Evolutionary conservation across 2,113 vertebrate species (phyloP).

Genomic region (Silurus asotus): DNA sequence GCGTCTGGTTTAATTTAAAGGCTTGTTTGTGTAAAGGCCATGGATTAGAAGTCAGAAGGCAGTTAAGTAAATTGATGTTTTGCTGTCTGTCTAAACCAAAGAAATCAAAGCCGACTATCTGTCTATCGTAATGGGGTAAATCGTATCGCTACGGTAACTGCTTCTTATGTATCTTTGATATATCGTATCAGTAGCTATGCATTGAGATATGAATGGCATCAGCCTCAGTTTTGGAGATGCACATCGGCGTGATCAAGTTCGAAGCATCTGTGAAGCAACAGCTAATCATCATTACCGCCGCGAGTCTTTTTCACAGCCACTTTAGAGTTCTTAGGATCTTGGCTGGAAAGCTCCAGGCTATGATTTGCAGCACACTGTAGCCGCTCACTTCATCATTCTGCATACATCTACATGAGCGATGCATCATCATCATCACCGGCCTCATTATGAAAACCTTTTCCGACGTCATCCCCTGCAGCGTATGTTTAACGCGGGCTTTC

Average conservation of each 20-base stretch:
- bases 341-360: conserved; percentile 33
- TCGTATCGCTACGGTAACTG: too few species aligned
- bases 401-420: conserved; percentile 22
- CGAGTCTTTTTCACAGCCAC: conserved; percentile 29
- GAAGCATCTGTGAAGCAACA: conserved; percentile 6
- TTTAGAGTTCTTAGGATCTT: conserved; percentile 33
- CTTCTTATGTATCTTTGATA: too few species aligned
- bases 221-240: too few species aligned
- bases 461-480: conserved; percentile 12
- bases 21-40: too few species aligned
- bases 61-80: too few species aligned
- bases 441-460: conserved; percentile 67
- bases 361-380: conserved; percentile 22
- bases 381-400: conserved; percentile 15
- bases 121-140: too few species aligned
- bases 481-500: conserved; percentile 27
- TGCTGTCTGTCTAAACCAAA: too few species aligned
- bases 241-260: conserved; percentile 36
- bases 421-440: conserved; percentile 68
- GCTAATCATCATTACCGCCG: conserved; percentile 45
- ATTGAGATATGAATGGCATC: too few species aligned
- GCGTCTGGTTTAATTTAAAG: too few species aligned
- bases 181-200: too few species aligned
- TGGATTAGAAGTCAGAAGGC: too few species aligned
- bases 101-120: too few species aligned